phyloP scores from a whole-genome alignment of 92 coral and sea anemone species.

The Bergia sp. region DNA sequence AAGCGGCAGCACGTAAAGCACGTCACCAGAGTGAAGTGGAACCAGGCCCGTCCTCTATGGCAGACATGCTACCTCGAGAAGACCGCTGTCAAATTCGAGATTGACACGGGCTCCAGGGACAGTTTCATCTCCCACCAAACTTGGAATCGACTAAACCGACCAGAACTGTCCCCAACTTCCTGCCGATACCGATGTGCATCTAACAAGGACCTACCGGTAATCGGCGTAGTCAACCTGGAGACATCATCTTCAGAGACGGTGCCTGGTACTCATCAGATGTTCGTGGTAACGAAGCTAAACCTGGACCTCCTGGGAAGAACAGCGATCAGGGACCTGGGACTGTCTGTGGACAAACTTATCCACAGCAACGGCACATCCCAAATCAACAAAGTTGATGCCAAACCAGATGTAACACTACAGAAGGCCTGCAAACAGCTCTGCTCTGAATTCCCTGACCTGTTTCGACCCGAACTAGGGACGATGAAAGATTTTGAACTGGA shows the following conservation, averaged over 20 bases:
- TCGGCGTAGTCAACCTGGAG: conserved; percentile 17
- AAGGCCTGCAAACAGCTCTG: no score
- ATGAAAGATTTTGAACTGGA: no score
- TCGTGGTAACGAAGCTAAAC: not conserved
- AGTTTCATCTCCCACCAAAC: not conserved
- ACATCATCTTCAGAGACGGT: not conserved
- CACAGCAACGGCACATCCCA: not conserved
- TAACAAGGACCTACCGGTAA: conserved; percentile 14
- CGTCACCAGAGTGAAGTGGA: not conserved
- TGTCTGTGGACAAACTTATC: not conserved
- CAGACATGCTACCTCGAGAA: conserved; percentile 1
- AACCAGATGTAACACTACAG: not conserved
- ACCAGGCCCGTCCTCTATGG: conserved; percentile 13
- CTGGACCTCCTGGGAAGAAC: conserved; percentile 26
- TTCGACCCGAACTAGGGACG: no score
- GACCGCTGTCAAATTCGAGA: conserved; percentile 6
- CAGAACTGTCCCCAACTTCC: not conserved
- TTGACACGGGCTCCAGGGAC: conserved; percentile 33
- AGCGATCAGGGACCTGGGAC: not conserved
- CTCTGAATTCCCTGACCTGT: no score
- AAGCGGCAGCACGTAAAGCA: conserved; percentile 19
- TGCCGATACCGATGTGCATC: conserved; percentile 2
- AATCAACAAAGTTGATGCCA: not conserved
- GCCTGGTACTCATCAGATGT: not conserved
- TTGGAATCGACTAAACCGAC: conserved; percentile 13